These are phyloP conservation scores for Halocynthia roretzi DNA, from an alignment of 23 tunicate genomes.

Conservation along the genomic window DNA sequence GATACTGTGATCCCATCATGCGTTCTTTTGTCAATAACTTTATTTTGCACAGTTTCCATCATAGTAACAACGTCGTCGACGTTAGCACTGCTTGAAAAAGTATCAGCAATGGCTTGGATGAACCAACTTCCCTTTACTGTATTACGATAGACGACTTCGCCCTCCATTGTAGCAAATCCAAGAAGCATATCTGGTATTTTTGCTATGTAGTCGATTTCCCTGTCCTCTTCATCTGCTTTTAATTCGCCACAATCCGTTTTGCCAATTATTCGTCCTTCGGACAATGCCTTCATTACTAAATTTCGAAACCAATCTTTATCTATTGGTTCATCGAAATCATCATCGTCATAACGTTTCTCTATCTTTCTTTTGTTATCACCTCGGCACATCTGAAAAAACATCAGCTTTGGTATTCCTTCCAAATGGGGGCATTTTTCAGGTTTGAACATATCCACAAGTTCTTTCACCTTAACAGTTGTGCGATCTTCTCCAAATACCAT, in stretches of 20 bases:
- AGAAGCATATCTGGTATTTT: not conserved
- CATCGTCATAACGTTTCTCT: not conserved
- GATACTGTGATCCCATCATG: too few relatives aligned
- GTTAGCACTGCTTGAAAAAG: too few relatives aligned
- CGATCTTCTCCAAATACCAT: not conserved
- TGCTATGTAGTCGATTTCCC: not conserved
- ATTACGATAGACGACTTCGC: not conserved
- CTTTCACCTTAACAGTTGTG: not conserved
- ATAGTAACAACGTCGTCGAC: too few relatives aligned
- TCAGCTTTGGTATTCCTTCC: not conserved
- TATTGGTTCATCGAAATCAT: not conserved
- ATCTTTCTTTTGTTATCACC: not conserved
- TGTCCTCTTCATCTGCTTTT: not conserved
- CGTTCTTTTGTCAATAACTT: too few relatives aligned
- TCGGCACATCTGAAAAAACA: constrained; percentile 17
- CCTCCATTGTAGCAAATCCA: not conserved
- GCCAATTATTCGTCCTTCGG: not conserved
- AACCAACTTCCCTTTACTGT: not conserved
- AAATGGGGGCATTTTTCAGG: not conserved
- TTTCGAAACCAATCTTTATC: not conserved
- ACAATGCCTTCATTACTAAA: not conserved
- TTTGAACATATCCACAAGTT: not conserved
- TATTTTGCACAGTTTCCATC: too few relatives aligned
- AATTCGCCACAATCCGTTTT: not conserved
- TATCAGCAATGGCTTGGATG: not conserved